Conservation (phyloP, 2,888 invertebrate genomes). For the Ectemnius lituratus region DNA sequence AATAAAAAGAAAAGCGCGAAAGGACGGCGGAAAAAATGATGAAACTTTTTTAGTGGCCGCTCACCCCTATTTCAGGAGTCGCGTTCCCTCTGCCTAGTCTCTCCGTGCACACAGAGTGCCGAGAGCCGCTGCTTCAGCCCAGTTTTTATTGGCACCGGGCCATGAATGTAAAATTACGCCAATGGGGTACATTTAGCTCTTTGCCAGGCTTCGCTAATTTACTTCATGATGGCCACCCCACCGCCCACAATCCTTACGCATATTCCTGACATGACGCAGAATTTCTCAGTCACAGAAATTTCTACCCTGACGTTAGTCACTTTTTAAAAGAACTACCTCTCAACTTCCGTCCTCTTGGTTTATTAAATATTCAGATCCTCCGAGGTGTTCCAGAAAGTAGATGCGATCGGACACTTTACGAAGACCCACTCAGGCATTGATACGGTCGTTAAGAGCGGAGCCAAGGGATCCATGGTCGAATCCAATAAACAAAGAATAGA, state of each 20-base stretch:
- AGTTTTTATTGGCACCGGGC: conserved; percentile 58
- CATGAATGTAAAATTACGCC: conserved; percentile 62
- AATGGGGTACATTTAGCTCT: conserved; percentile 60
- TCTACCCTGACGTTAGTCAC: too few relatives aligned
- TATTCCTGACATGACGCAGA: background rate
- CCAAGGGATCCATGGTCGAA: conserved; percentile 13
- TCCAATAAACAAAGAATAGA: conserved; percentile 30
- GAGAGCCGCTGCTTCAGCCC: conserved; percentile 17
- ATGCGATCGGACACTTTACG: too few relatives aligned
- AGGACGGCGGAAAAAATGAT: conserved; percentile 19
- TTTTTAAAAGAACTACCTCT: too few relatives aligned
- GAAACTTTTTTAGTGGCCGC: conserved; percentile 41
- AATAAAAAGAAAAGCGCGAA: conserved; percentile 15
- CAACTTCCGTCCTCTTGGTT: too few relatives aligned
- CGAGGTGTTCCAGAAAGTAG: too few relatives aligned
- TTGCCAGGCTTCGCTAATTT: conserved; percentile 60
- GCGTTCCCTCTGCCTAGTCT: conserved; percentile 11
- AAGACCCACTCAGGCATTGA: background rate
- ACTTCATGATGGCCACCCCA: conserved; percentile 50
- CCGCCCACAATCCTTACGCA: conserved; percentile 49
- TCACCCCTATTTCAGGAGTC: conserved; percentile 33
- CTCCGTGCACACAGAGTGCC: background rate
- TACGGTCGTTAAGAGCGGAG: too few relatives aligned
- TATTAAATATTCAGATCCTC: too few relatives aligned
- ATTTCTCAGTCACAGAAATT: background rate